These are phyloP conservation scores for Sebastes miniatus DNA, from an alignment of 2,797 vertebrate species.

Conservation along the genomic window DNA sequence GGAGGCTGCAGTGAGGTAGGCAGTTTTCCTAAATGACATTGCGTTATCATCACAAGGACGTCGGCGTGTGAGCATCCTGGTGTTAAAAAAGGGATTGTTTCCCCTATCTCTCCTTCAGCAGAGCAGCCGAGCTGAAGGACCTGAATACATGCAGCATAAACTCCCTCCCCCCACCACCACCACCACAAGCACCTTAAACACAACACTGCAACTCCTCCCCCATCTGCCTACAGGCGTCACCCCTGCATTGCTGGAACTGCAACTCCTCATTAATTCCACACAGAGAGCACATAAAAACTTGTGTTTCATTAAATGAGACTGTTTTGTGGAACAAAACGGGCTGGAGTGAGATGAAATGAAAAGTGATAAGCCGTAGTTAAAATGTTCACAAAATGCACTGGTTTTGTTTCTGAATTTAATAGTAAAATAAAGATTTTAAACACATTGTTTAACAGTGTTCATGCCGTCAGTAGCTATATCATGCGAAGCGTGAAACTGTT, in stretches of 20 bases:
- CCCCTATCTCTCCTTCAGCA: conserved; percentile 37
- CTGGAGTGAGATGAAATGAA: conserved; percentile 15
- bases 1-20: conserved; percentile 25
- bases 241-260: conserved; percentile 30
- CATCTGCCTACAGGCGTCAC: conserved; percentile 12
- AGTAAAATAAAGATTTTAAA: neutral
- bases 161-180: neutral
- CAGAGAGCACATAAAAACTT: conserved; percentile 34
- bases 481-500: neutral
- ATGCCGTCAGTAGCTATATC: neutral
- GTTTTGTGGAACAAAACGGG: conserved; percentile 19
- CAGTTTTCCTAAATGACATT: conserved; percentile 55
- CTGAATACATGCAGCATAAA: conserved; percentile 19
- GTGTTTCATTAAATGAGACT: conserved; percentile 23
- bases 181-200: conserved; percentile 20
- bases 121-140: conserved; percentile 21
- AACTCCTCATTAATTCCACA: conserved; percentile 57
- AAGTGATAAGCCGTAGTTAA: conserved; percentile 8
- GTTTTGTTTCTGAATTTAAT: neutral
- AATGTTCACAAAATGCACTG: neutral
- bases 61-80: conserved; percentile 15
- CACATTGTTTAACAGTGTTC: neutral
- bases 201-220: conserved; percentile 18
- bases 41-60: conserved; percentile 44
- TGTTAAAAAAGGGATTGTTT: conserved; percentile 30